Conservation (phyloP, 2,797 vertebrate species). For the Alouatta caraya region DNA sequence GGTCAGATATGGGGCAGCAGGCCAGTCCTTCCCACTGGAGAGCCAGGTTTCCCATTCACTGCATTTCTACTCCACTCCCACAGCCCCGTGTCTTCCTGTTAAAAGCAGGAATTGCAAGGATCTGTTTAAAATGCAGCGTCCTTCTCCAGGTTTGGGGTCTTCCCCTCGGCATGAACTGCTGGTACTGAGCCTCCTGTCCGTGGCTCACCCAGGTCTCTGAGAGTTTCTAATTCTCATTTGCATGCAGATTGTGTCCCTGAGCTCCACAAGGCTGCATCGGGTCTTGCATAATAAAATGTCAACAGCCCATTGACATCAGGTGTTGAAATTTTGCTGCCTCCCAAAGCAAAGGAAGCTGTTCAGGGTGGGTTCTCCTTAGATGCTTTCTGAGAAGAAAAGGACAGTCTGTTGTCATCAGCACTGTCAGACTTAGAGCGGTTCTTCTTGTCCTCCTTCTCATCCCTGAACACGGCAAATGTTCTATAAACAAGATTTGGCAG, state of each 20-base stretch:
- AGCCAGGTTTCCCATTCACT: background rate
- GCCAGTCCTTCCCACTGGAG: background rate
- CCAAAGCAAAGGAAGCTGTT: background rate
- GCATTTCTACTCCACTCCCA: background rate
- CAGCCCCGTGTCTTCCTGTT: accelerated
- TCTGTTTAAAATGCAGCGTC: background rate
- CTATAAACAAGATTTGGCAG: too few relatives aligned
- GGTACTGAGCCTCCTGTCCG: background rate
- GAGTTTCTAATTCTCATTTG: background rate
- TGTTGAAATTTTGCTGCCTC: too few relatives aligned
- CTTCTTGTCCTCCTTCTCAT: background rate
- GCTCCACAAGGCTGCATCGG: background rate
- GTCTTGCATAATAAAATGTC: background rate
- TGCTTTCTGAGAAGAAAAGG: background rate
- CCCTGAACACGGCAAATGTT: too few relatives aligned
- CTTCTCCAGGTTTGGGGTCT: background rate
- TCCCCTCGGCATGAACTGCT: background rate
- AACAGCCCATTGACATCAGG: background rate
- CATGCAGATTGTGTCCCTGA: background rate
- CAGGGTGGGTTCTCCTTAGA: background rate
- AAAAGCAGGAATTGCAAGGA: background rate
- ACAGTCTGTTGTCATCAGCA: background rate
- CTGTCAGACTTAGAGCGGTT: background rate
- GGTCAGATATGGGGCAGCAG: background rate
- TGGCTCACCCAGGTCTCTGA: background rate